Percentiles rank a stretch among this genome's conserved stretches.
These are phyloP conservation scores for Bombus waltoni DNA, from an alignment of 1,140 invertebrate genomes.

Conservation along the genomic window DNA sequence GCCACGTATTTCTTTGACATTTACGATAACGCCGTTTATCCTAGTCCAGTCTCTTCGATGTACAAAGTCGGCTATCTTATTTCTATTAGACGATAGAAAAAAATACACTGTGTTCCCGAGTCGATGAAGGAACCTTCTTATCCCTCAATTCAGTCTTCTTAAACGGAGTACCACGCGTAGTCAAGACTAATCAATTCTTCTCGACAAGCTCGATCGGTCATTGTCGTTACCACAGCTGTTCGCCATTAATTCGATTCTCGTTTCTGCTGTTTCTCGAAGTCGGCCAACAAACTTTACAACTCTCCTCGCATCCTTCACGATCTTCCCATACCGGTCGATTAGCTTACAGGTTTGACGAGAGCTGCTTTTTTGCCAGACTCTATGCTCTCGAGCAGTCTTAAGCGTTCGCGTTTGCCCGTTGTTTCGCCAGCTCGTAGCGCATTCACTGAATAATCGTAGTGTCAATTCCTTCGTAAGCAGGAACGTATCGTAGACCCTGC, in stretches of 20 bases:
- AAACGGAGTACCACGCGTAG: constrained; percentile 16
- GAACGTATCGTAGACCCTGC: constrained; percentile 41
- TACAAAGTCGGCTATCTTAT: background rate
- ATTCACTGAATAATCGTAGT: constrained; percentile 27
- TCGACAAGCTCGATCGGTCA: background rate
- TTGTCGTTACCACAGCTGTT: background rate
- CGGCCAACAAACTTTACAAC: background rate
- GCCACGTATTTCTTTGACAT: background rate
- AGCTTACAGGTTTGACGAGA: background rate
- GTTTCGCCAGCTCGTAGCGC: no score
- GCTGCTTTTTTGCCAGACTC: background rate
- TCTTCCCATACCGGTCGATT: background rate
- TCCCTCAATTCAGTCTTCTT: constrained; percentile 23
- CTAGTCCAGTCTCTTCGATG: background rate
- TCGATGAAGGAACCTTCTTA: constrained; percentile 2
- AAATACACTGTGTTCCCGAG: constrained; percentile 13
- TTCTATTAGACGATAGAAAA: constrained; percentile 4
- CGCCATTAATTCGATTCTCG: background rate
- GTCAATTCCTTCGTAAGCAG: constrained; percentile 46
- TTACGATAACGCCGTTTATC: background rate
- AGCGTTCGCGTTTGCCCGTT: background rate
- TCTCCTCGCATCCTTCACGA: background rate
- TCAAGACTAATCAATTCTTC: background rate
- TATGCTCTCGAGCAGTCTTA: background rate
- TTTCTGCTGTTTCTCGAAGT: background rate